Base-by-base conservation (phyloP, 1,140 invertebrate genomes). In the Papilio xuthus region DNA sequence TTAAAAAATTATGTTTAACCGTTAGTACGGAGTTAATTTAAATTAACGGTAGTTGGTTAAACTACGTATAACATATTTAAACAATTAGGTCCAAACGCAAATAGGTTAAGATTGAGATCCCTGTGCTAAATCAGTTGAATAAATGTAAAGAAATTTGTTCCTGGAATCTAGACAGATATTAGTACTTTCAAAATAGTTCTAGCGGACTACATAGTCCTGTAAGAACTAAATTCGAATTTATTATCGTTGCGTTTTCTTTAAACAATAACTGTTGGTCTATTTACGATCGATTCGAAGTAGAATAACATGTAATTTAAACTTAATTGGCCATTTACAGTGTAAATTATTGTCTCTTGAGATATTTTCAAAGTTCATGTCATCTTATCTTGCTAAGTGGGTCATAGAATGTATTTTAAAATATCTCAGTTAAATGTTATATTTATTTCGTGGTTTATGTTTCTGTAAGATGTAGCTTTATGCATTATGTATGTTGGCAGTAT, bases 401-500 rank as follows among this genome's bases (percentile, higher is more conserved):
- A 67, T 67, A 32, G 60, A 67, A 67, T 67, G 60, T 32, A 10
- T 32, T 18, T 28, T 67, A 67, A 67, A 67, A 67, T 67, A 28
- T 28, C 9, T 26, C 3, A 15, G 13, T 63, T 53, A n/a, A 53
- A 63, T 7, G 12, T 6, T 67, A 28, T 60, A 67, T 28, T 50
- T 50, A 67, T 56, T 20, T 6, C n/a, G n/a, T 56, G 26, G 3
- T 2, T 13, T 63, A 67, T 15, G 13, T 67, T 28, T 67, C 13
- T 28, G 10, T 28, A 28, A 26, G 23, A 67, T 67, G 60, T 67
- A 28, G 28, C 28, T 37, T 53, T 28, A 32, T 26, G 56, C 50
- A 53, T 47, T 47, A 75, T 32, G 47, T 75, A 56, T 75, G 28
- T 76, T 63, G 37, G 28, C 53, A 63, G 56, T 8, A 76, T 76